Evolutionary conservation across 2,797 vertebrate species (phyloP), one percentile per base, ranked within the genome.

Genomic region (Hyperoplus lanceolatus): DNA sequence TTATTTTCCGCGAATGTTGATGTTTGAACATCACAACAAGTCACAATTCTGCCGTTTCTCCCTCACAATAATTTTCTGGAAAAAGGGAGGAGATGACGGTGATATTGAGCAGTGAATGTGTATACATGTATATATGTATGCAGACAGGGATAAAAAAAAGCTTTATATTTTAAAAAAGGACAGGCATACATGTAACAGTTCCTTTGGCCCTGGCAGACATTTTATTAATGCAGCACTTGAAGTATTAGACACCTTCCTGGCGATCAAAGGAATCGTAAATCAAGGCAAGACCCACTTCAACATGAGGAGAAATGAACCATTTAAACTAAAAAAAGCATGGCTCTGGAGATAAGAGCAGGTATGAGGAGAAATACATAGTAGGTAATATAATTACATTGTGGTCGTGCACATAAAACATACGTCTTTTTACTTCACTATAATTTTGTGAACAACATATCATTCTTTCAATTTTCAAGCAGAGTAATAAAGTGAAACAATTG

Each of bases 191-290:
- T 71, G 71, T 66, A 81, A 73, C 61, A 58, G 57, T 48, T 68
- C 56, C 62, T 75, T 57, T 42, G 49, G 54, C 49, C 45, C 60
- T 11, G 73, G 39, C 53, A 65, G 62, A 77, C 84, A 29, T 85
- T 79, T 80, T 85, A 86, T 87, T 80, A 75, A 87, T 86, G 84
- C 69, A 75, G 78, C 67, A 80, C 68, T 73, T 60, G 64, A 77
- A 50, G 54, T 57, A 73, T 79, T 65, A 54, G 54, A 70, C 77
- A 81, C 71, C 59, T 81, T 77, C 80, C 69, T 72, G 49, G 61
- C 59, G 65, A 73, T 72, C 46, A 79, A 78, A 84, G 43, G 60
- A 79, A 77, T 75, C 56, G 39, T 81, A 86, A 81, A 89, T 92
- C 79, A 85, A 72, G 53, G 43, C 15, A 56, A 64, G 67, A 66